A percentile compares a stretch with the other conserved stretches of the same genome.
These are phyloP conservation scores for Scomber japonicus DNA, from an alignment of 2,113 vertebrate genomes.

Conservation along the genomic window DNA sequence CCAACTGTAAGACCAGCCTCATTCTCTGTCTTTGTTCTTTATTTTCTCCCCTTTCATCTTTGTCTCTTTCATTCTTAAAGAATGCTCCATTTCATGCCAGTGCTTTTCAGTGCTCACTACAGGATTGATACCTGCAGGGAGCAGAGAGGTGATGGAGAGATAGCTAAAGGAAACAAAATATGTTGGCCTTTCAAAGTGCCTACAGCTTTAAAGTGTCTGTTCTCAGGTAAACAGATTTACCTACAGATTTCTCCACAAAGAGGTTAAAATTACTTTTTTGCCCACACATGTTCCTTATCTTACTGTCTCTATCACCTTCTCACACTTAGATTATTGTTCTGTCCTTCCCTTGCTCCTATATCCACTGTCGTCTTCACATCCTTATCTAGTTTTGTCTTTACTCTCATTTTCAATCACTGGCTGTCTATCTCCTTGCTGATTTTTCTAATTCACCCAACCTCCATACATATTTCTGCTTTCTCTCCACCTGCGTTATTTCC, in stretches of 20 bases:
- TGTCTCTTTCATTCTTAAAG: slow-evolving; percentile 32
- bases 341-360: slow-evolving; percentile 20
- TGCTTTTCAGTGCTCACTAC: slow-evolving; percentile 18
- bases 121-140: slow-evolving; percentile 53
- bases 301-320: slow-evolving; percentile 33
- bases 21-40: slow-evolving; percentile 4
- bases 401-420: slow-evolving; percentile 8
- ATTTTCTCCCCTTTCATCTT: slow-evolving; percentile 13
- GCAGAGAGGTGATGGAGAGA: slow-evolving; percentile 46
- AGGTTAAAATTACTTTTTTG: slow-evolving; percentile 48
- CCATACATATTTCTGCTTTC: slow-evolving; percentile 31
- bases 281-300: slow-evolving; percentile 56
- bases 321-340: slow-evolving; percentile 34
- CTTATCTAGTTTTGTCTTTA: slow-evolving; percentile 45
- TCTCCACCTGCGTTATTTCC: neutral
- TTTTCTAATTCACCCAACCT: slow-evolving; percentile 37
- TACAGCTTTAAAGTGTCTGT: slow-evolving; percentile 50
- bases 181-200: slow-evolving; percentile 59
- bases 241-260: slow-evolving; percentile 29
- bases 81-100: slow-evolving; percentile 44
- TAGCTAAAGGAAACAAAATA: slow-evolving; percentile 53
- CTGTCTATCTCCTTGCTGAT: slow-evolving; percentile 23
- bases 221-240: slow-evolving; percentile 63
- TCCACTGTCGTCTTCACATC: slow-evolving; percentile 16
- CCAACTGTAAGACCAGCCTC: neutral